Evolutionary conservation across 2,888 invertebrate genomes (phyloP).

Genomic region (Ceramica pisi): DNA sequence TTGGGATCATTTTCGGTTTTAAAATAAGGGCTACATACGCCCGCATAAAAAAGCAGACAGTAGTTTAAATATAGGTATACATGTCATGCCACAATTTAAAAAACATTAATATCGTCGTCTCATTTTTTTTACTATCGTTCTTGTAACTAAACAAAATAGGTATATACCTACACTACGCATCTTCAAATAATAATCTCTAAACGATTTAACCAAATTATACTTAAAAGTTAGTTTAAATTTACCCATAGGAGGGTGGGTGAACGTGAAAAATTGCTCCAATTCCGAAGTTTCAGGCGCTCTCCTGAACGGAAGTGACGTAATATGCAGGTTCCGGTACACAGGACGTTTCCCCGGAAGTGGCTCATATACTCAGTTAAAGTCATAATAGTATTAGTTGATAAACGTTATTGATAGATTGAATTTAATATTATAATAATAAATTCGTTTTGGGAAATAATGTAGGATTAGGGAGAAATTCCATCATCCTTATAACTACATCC

Average conservation of each 20-base stretch:
- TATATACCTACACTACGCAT: conserved; percentile 2
- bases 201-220: conserved; percentile 64
- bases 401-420: neutral
- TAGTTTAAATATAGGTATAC: too few species aligned
- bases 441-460: neutral
- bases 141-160: neutral
- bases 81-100: neutral
- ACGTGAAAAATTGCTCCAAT: conserved; percentile 77
- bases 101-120: neutral
- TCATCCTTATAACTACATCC: neutral
- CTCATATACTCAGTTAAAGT: conserved; percentile 53
- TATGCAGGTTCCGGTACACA: conserved; percentile 76
- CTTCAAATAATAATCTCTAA: conserved; percentile 51
- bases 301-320: conserved; percentile 79
- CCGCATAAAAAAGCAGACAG: too few species aligned
- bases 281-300: conserved; percentile 70
- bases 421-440: neutral
- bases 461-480: too few species aligned
- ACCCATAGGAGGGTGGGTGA: conserved; percentile 56
- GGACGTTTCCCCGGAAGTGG: conserved; percentile 73
- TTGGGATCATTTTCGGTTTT: too few species aligned
- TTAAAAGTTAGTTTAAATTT: conserved; percentile 63
- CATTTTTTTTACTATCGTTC: neutral
- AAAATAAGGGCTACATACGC: too few species aligned
- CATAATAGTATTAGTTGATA: conserved; percentile 42